These are phyloP conservation scores for Turritopsis dohrnii DNA, from an alignment of 30 jellyfish, hydroid and myxozoan genomes.

Conservation along the genomic window DNA sequence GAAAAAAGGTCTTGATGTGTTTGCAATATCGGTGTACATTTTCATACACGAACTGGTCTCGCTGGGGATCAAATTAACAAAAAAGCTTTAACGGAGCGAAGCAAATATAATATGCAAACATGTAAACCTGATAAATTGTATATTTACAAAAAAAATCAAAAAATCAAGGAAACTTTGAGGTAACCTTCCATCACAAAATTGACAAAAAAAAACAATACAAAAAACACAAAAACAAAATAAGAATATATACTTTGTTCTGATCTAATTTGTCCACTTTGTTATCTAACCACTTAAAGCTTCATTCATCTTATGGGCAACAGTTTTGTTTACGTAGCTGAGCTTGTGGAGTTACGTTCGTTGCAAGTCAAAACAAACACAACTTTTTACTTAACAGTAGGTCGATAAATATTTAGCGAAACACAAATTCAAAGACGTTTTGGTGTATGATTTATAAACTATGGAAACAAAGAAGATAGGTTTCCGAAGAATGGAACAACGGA, in stretches of 20 bases:
- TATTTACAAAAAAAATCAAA: neutral
- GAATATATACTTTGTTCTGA: neutral
- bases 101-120: too few relatives aligned
- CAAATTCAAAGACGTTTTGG: neutral
- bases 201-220: neutral
- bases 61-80: neutral
- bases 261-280: neutral
- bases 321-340: neutral
- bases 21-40: neutral
- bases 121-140: neutral
- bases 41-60: neutral
- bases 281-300: neutral
- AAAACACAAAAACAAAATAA: neutral
- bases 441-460: neutral
- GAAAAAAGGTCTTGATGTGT: neutral
- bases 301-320: neutral
- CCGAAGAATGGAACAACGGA: neutral
- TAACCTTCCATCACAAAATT: neutral
- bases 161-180: neutral
- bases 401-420: neutral
- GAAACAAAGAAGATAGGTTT: neutral
- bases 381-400: neutral
- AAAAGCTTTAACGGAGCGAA: too few relatives aligned
- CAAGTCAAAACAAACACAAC: neutral
- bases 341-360: neutral